Evolutionary conservation across 2,797 vertebrate genomes (phyloP).

Genomic region (Hydrocynus forskahlii): DNA sequence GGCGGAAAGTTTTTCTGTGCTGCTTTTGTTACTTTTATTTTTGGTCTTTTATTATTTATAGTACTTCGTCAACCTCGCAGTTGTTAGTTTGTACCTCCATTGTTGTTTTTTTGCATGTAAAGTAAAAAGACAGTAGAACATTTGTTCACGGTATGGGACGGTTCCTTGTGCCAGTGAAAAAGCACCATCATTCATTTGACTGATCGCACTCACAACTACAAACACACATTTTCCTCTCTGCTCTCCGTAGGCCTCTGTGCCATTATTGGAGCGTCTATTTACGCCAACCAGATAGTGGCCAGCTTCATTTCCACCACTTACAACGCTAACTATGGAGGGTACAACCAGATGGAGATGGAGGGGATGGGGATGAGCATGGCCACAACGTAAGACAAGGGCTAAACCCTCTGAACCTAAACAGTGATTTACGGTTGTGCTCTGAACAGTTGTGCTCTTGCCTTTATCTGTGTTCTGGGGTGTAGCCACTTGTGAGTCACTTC

Average conservation of each 20-base stretch:
- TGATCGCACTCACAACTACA: not conserved
- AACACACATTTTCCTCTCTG: not conserved
- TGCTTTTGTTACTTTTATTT: no score
- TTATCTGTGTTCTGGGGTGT: not conserved
- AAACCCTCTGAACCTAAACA: not conserved
- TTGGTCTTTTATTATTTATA: no score
- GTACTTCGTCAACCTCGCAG: no score
- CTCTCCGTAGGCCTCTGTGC: conserved; percentile 82
- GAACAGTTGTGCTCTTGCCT: not conserved
- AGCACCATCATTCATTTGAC: no score
- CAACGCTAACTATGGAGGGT: conserved; percentile 49
- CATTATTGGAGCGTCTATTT: conserved; percentile 88
- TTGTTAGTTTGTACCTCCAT: no score
- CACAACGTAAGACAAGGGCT: conserved; percentile 60
- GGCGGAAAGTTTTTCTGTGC: no score
- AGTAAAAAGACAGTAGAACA: no score
- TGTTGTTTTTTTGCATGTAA: no score
- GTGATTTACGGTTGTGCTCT: not conserved
- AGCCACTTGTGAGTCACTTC: conserved; percentile 15
- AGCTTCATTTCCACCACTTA: conserved; percentile 77
- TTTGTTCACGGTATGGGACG: no score
- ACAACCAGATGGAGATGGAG: conserved; percentile 39
- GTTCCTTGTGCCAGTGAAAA: no score
- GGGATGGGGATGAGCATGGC: conserved; percentile 38
- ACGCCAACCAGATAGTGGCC: conserved; percentile 90